Evolutionary conservation across 2,113 vertebrate species (phyloP).

Genomic region (Oreamnos americanus): DNA sequence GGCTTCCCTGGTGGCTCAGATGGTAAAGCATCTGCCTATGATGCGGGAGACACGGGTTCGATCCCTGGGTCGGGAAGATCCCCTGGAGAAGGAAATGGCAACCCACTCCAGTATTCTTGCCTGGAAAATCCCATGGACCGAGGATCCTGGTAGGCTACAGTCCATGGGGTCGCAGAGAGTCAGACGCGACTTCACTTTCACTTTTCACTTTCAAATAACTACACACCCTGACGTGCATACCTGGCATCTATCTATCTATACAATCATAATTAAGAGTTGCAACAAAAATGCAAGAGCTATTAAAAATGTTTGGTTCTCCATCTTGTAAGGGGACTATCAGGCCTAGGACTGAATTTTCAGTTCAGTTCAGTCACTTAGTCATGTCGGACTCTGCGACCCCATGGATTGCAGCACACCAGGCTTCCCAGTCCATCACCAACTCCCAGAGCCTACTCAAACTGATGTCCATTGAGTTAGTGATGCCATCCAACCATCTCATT

Average conservation of each 20-base stretch:
- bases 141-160: no score
- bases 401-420: not conserved
- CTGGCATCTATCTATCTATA: not conserved
- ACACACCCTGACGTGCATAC: not conserved
- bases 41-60: no score
- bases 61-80: no score
- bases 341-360: not conserved
- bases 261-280: not conserved
- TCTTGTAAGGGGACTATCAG: not conserved
- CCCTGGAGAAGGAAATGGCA: no score
- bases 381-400: accelerated
- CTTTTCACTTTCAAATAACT: not conserved
- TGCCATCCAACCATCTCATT: not conserved
- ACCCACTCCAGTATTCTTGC: no score
- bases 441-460: not conserved
- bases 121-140: no score
- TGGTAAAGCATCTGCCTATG: no score
- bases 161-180: no score
- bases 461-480: not conserved
- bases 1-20: no score
- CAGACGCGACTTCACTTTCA: no score
- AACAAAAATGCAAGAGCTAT: not conserved
- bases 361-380: not conserved
- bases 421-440: not conserved
- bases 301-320: not conserved